Percentiles rank a stretch among this genome's conserved stretches.
Conservation (phyloP, 1,140 invertebrate species). For the Aphaenogaster rudis region DNA sequence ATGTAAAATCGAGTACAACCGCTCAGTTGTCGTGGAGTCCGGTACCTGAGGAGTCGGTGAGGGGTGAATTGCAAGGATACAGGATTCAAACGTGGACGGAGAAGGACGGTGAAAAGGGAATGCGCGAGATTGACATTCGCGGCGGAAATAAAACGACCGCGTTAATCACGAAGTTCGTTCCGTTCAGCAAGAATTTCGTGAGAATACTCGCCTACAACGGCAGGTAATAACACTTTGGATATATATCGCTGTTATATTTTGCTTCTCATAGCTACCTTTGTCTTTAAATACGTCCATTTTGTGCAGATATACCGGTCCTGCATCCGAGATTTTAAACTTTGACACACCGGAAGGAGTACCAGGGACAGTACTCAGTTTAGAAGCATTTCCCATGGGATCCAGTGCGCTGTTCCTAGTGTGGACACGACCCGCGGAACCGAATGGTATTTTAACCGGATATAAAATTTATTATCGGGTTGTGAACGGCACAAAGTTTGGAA, state of each 20-base stretch:
- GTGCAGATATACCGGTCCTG: constrained; percentile 93
- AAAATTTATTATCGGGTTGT: constrained; percentile 96
- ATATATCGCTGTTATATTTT: background rate
- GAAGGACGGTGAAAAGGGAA: constrained; percentile 91
- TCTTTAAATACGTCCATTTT: constrained; percentile 56
- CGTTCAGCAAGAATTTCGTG: constrained; percentile 96
- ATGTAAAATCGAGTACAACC: constrained; percentile 91
- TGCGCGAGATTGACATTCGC: constrained; percentile 93
- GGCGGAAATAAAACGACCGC: constrained; percentile 91
- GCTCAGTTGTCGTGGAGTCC: constrained; percentile 95
- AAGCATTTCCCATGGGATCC: constrained; percentile 95
- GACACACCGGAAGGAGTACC: constrained; percentile 97
- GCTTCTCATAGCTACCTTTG: background rate
- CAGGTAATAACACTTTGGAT: constrained; percentile 80
- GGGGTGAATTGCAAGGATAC: constrained; percentile 98
- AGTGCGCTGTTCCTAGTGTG: constrained; percentile 96
- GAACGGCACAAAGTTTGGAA: constrained; percentile 90
- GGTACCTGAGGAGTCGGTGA: constrained; percentile 91
- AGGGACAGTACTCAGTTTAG: constrained; percentile 94
- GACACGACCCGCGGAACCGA: constrained; percentile 97
- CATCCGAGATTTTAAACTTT: constrained; percentile 94
- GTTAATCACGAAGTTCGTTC: constrained; percentile 95
- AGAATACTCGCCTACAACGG: constrained; percentile 97
- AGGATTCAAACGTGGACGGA: constrained; percentile 98
- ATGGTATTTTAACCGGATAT: constrained; percentile 97